Base-by-base conservation (phyloP, 2,888 invertebrate species). In the Hyposoter didymator region DNA sequence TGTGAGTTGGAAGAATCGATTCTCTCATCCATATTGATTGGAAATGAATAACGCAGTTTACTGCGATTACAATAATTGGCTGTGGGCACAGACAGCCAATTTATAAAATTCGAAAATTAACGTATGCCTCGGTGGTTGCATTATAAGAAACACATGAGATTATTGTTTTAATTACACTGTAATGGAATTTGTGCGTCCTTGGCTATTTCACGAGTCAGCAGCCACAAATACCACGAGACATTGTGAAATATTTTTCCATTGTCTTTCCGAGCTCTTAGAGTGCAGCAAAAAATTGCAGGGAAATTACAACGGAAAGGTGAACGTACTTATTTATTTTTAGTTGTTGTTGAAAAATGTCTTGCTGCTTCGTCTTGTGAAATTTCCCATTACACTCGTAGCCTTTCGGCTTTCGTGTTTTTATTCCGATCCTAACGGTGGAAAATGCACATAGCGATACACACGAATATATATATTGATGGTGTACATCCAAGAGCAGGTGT, bases 401-500 rank as follows among this genome's bases (percentile, higher is more conserved):
- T 67, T 55, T 52, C 67, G 52, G 69, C 69, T n/a, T 39, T 62
- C 32, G 59, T 69, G 32, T 78, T 70, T 78, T 79, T 62, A 45
- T 76, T 49, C 35, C 47, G 19, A 62, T 78, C 19, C 55, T 69
- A 45, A 66, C 35, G 22, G 55, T 43, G 19, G n/a, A 49, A 78
- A 43, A 47, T 78, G 78, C 70, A 39, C 39, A 78, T 47, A 8
- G 22, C 32, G 55, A 17, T 45, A 22, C 8, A 19, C 28, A 69
- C 62, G 78, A 73, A 22, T 82, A 82, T 69, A 74, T 82, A 28
- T 45, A 52, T 49, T 47, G 43, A 59, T 35, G 10, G 12, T 45
- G 19, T 14, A 64, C 49, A 69, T 32, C 45, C 64, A 47, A 64
- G 64, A 52, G 69, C 82, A 83, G 82, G 83, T 85, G 85, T 85